These are phyloP conservation scores for Microcebus tavaratra DNA, from an alignment of 2,113 vertebrate species.

Conservation along the genomic window DNA sequence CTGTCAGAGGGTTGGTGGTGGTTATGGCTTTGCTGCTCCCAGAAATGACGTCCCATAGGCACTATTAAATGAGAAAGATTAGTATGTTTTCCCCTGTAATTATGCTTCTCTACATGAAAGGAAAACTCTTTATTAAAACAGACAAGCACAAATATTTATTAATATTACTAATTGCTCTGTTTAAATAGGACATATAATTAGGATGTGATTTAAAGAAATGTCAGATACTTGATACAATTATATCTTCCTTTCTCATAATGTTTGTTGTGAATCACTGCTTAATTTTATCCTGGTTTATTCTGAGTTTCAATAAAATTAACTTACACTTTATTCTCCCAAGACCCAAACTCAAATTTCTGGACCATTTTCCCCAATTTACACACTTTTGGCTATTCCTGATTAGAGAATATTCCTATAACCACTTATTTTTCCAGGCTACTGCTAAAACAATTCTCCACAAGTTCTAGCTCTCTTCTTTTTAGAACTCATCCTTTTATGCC, in stretches of 20 bases:
- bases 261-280: background rate
- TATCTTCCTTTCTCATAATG: constrained; percentile 8
- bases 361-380: background rate
- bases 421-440: constrained; percentile 7
- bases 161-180: constrained; percentile 24
- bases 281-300: constrained; percentile 6
- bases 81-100: background rate
- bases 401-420: background rate
- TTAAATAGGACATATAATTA: constrained; percentile 30
- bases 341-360: constrained; percentile 29
- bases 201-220: constrained; percentile 23
- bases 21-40: background rate
- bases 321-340: background rate
- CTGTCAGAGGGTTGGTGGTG: background rate
- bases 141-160: constrained; percentile 11
- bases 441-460: background rate
- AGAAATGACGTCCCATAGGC: constrained; percentile 17
- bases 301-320: background rate
- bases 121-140: constrained; percentile 51
- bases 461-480: background rate
- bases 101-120: constrained; percentile 17
- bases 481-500: background rate
- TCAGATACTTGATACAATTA: background rate
- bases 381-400: constrained; percentile 7
- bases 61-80: constrained; percentile 29